Conservation (phyloP, 2,888 invertebrate genomes). For the Zelleria hepariella region DNA sequence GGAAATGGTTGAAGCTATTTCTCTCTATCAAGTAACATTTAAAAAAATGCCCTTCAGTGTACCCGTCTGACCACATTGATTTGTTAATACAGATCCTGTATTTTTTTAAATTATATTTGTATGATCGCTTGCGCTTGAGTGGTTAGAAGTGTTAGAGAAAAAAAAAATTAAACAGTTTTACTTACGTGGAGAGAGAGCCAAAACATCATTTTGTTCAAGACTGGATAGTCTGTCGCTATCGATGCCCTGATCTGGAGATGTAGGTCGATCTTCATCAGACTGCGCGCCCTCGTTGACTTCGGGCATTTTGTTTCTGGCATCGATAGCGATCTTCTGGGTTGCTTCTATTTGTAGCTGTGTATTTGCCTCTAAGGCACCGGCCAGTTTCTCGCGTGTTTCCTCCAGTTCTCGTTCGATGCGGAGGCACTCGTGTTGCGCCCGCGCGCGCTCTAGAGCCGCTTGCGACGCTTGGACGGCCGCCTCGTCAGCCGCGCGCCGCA, state of each 20-base stretch:
- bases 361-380: conserved; percentile 38
- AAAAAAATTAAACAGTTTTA: conserved; percentile 17
- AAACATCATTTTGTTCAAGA: conserved; percentile 70
- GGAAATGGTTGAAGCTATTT: no score
- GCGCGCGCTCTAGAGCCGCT: conserved; percentile 80
- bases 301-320: conserved; percentile 33
- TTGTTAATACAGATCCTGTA: no score
- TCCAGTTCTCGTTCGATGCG: conserved; percentile 76
- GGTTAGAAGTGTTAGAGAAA: neutral
- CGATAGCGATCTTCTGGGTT: conserved; percentile 46
- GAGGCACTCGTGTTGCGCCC: conserved; percentile 78
- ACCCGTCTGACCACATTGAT: no score
- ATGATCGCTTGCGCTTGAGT: no score
- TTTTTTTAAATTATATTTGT: no score
- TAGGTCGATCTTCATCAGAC: conserved; percentile 57
- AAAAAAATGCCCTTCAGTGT: no score
- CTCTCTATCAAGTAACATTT: no score
- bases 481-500: conserved; percentile 79
- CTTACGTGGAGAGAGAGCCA: conserved; percentile 60
- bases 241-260: conserved; percentile 91
- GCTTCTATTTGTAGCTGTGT: conserved; percentile 59
- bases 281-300: conserved; percentile 31
- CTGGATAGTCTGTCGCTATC: conserved; percentile 84
- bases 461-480: conserved; percentile 82
- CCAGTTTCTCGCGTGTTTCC: conserved; percentile 64